phyloP scores from a whole-genome alignment of 2,888 invertebrate species.

The Idaea biselata region DNA sequence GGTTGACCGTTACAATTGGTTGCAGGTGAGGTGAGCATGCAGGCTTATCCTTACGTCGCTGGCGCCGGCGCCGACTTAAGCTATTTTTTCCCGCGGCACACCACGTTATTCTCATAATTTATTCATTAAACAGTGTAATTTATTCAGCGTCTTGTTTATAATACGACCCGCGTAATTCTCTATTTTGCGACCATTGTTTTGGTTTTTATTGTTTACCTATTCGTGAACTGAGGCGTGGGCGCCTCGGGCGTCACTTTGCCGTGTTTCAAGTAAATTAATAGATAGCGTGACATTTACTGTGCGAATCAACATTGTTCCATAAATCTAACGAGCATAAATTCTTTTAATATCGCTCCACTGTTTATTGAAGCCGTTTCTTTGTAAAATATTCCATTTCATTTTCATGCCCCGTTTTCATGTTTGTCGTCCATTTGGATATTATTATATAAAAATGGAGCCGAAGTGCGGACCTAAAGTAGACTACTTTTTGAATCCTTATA shows the following conservation, averaged over 20 bases:
- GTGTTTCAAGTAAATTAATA: conserved; percentile 46
- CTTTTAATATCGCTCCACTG: background rate
- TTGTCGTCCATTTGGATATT: background rate
- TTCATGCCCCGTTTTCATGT: background rate
- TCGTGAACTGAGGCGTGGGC: conserved; percentile 42
- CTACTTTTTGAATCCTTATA: too few relatives aligned
- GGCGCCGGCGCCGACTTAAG: conserved; percentile 77
- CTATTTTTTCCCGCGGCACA: conserved; percentile 72
- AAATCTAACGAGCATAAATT: conserved; percentile 20
- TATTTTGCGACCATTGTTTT: conserved; percentile 63
- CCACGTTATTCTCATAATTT: conserved; percentile 69
- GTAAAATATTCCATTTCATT: background rate
- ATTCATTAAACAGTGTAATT: conserved; percentile 72
- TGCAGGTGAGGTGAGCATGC: conserved; percentile 55
- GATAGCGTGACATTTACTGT: conserved; percentile 54
- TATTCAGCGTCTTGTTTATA: conserved; percentile 59
- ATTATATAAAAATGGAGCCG: background rate
- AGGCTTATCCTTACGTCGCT: conserved; percentile 66
- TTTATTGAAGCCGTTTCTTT: background rate
- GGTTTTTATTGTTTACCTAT: conserved; percentile 52
- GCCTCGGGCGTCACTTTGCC: conserved; percentile 34
- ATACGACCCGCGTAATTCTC: conserved; percentile 51
- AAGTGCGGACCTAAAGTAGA: background rate
- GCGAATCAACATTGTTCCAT: conserved; percentile 34
- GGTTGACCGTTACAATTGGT: conserved; percentile 33